These are phyloP conservation scores for Tinamus guttatus DNA, from an alignment of 2,113 vertebrate species.

Conservation along the genomic window DNA sequence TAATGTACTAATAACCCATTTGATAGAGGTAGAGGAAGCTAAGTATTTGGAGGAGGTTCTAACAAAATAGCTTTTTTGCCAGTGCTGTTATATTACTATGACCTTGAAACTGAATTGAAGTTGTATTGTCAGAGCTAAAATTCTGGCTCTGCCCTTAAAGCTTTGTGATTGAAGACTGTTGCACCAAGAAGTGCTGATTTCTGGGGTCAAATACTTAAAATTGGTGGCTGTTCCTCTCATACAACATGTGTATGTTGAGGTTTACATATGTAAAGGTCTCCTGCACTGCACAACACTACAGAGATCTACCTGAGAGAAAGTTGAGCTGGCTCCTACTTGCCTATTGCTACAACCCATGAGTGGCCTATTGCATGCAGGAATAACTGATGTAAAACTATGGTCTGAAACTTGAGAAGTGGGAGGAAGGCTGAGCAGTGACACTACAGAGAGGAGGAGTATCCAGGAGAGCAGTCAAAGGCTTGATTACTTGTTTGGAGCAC, in stretches of 20 bases:
- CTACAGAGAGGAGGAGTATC: not conserved
- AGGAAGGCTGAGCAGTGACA: accelerated
- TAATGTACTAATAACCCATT: not conserved
- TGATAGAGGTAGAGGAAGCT: not conserved
- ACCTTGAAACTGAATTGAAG: not conserved
- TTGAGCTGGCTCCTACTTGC: not conserved
- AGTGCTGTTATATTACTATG: not conserved
- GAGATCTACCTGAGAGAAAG: not conserved
- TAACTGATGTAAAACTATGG: not conserved
- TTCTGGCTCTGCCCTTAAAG: not conserved
- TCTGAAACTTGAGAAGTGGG: not conserved
- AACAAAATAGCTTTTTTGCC: not conserved
- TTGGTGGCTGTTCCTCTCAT: not conserved
- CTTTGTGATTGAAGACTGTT: not conserved
- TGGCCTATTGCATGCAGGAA: not conserved
- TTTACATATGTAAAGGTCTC: no score
- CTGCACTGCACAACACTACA: no score
- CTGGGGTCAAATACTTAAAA: not conserved
- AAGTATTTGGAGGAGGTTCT: not conserved
- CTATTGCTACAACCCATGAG: not conserved
- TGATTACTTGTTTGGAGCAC: no score
- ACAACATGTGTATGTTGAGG: no score
- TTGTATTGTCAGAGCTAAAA: not conserved
- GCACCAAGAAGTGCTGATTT: not conserved
- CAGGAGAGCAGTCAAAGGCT: not conserved